Conservation (phyloP, 2,797 vertebrate genomes). For the Syngnathus rostellatus region DNA sequence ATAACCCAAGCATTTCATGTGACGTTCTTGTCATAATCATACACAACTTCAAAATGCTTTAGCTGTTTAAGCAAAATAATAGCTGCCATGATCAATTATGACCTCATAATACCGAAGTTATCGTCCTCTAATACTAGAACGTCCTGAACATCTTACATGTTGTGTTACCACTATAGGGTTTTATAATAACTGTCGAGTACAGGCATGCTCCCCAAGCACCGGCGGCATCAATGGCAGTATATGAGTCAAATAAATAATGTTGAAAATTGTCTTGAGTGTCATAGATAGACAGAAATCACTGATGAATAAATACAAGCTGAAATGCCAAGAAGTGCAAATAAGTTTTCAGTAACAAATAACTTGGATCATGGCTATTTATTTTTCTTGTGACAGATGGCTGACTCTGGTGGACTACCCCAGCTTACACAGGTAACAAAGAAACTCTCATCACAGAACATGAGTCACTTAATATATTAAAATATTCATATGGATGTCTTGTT, state of each 20-base stretch:
- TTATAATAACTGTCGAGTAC: no score
- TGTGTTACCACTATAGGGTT: not conserved
- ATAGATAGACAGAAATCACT: not conserved
- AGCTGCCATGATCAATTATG: no score
- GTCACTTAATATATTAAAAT: not conserved
- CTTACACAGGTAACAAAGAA: conserved; percentile 85
- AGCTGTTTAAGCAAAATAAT: no score
- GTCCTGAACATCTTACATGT: not conserved
- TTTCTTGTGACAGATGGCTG: conserved; percentile 77
- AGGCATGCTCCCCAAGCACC: no score
- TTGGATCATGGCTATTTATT: conserved; percentile 6
- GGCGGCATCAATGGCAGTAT: no score
- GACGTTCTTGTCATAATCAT: no score
- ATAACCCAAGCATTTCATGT: not conserved
- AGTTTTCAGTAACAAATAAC: not conserved
- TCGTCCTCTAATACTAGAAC: not conserved
- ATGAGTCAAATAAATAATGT: no score
- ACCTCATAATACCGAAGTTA: no score
- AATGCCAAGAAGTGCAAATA: not conserved
- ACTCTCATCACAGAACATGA: not conserved
- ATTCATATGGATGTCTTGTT: conserved; percentile 13
- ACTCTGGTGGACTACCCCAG: conserved; percentile 91
- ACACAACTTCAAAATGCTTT: no score
- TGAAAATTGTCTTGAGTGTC: not conserved
- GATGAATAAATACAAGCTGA: not conserved